Base-by-base conservation (phyloP, 2,113 vertebrate species). In the Hippocampus zosterae region DNA sequence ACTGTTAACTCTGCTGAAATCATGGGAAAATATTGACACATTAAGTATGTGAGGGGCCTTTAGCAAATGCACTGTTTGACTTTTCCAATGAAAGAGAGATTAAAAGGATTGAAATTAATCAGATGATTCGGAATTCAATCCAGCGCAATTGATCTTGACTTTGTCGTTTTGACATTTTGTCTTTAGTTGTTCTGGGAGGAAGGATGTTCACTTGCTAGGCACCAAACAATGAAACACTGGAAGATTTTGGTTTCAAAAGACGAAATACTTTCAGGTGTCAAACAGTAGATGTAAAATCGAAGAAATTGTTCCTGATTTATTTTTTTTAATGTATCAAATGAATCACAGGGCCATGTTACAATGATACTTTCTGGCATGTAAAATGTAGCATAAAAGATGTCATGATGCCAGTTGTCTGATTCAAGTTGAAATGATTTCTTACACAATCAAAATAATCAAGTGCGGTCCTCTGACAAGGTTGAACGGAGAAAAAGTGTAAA, bases 101-200 rank as follows among this genome's bases (percentile, higher is more conserved):
- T 85, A 72, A 74, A 78, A 69, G 62, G 72, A 67, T 56, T 61
- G 23, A 57, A 79, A 78, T 71, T 59, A 69, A 80, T 76, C 72
- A 61, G 65, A 78, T 72, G 68, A 80, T 74, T 67, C 65, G 53
- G 69, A 3, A 50, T 56, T 61, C 64, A 74, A 59, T 13, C 8
- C 44, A 44, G 48, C 8, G 25, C 69, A 68, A 23, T n/a, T 67
- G 70, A 75, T 77, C 69, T 84, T 77, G 67, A 72, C 65, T 74
- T 46, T 25, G n/a, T 68, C 67, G 1, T 81, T 79, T 53, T 53
- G 57, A 65, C 62, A 53, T 1, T 0, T 37, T 37, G 33, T 59
- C 8, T 44, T 23, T 13, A 44, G 62, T 44, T 64, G 62, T 64
- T n/a, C 40, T 12, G 13, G 62, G 37, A 64, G 42, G 13, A 65